Evolutionary conservation across 2,888 invertebrate species (phyloP).

Genomic region (Sarcophaga subvicina): DNA sequence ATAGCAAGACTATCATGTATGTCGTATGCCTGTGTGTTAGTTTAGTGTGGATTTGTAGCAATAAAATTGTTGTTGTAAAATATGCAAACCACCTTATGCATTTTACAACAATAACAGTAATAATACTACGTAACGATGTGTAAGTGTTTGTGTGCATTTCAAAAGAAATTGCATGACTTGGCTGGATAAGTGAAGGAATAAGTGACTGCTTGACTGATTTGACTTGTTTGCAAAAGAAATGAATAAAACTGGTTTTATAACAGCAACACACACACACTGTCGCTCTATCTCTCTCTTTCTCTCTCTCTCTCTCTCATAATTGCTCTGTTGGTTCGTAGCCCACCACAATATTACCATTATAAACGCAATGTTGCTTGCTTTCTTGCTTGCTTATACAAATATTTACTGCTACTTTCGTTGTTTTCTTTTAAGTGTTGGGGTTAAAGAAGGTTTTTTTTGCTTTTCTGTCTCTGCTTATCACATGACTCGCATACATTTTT

Average conservation of each 20-base stretch:
- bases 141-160: not conserved
- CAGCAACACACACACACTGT: constrained; percentile 1
- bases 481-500: constrained; percentile 57
- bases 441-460: not conserved
- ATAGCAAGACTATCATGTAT: not conserved
- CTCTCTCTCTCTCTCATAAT: no score
- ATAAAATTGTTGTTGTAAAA: not conserved
- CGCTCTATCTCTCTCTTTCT: no score
- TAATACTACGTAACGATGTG: not conserved
- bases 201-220: constrained; percentile 51
- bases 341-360: no score
- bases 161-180: not conserved
- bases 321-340: no score
- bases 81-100: constrained; percentile 36
- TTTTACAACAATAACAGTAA: constrained; percentile 7
- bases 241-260: constrained; percentile 46
- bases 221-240: constrained; percentile 38
- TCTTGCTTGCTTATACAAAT: not conserved
- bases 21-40: not conserved
- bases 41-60: not conserved
- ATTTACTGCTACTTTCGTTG: not conserved
- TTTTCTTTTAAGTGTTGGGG: not conserved
- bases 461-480: constrained; percentile 51
- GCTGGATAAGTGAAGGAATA: constrained; percentile 24
- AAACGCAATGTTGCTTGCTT: not conserved